phyloP scores from a whole-genome alignment of 2,113 vertebrate species.

The Pituophis catenifer region DNA sequence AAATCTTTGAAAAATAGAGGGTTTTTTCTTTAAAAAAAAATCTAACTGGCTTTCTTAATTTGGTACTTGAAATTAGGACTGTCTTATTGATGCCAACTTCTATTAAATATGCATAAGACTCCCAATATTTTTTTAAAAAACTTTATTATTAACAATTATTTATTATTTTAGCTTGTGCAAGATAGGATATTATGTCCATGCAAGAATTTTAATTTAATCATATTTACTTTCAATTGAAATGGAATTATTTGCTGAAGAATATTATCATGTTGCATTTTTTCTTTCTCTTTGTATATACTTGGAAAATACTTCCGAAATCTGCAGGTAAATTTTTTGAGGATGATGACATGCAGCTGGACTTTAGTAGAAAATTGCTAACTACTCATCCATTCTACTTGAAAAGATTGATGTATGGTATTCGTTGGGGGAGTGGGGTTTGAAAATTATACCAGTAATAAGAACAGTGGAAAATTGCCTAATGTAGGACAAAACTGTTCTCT shows the following conservation, averaged over 20 bases:
- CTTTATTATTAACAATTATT: not conserved
- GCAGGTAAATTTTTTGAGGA: not conserved
- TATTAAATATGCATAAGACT: not conserved
- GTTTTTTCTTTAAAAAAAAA: not conserved
- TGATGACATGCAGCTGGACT: not conserved
- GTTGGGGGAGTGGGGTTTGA: not conserved
- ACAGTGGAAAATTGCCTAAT: not conserved
- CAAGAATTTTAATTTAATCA: not conserved
- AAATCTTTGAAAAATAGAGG: not conserved
- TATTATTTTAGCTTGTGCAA: not conserved
- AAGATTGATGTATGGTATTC: not conserved
- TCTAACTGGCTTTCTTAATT: not conserved
- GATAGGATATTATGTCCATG: not conserved
- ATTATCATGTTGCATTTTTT: not conserved
- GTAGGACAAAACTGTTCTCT: not conserved
- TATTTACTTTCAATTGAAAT: not conserved
- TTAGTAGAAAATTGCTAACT: not conserved
- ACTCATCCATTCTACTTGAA: too few relatives aligned
- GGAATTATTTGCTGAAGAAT: not conserved
- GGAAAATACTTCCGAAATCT: not conserved
- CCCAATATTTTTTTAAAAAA: not conserved
- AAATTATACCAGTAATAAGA: not conserved
- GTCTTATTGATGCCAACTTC: not conserved
- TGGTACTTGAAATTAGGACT: not conserved
- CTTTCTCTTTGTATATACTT: not conserved